A percentile compares a stretch with the other conserved stretches of the same genome.
These are phyloP conservation scores for Drosophila burlai DNA, from an alignment of 1,140 invertebrate species.

Conservation along the genomic window DNA sequence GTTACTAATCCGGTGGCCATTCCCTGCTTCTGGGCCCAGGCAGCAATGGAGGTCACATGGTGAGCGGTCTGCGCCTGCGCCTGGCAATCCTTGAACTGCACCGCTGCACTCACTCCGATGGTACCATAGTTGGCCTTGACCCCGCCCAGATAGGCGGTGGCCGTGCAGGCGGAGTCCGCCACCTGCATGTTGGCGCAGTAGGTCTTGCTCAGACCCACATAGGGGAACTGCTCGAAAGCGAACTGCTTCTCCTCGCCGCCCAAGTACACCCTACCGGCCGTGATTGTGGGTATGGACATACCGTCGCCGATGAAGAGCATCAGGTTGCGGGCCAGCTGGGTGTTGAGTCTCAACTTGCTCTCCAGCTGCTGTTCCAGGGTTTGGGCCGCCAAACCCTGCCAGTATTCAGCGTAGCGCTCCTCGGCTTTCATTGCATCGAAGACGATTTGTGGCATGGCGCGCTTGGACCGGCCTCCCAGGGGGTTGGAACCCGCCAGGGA, in stretches of 20 bases:
- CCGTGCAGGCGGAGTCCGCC: conserved; percentile 88
- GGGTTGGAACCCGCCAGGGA: neutral
- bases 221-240: conserved; percentile 88
- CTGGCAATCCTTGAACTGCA: conserved; percentile 87
- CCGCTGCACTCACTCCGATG: conserved; percentile 89
- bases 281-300: conserved; percentile 90
- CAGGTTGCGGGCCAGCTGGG: conserved; percentile 88
- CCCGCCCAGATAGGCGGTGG: conserved; percentile 92
- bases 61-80: conserved; percentile 86
- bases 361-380: conserved; percentile 74
- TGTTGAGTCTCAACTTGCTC: conserved; percentile 82
- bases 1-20: conserved; percentile 90
- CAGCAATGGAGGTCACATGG: conserved; percentile 88
- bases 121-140: conserved; percentile 93
- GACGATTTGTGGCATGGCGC: conserved; percentile 71
- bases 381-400: conserved; percentile 69
- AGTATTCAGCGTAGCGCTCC: conserved; percentile 78
- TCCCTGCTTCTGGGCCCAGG: conserved; percentile 90
- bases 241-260: conserved; percentile 90
- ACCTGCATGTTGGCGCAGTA: conserved; percentile 91
- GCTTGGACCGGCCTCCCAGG: conserved; percentile 42
- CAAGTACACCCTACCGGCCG: conserved; percentile 88
- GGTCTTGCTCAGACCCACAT: conserved; percentile 86
- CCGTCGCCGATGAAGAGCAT: conserved; percentile 91
- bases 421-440: conserved; percentile 61